These are phyloP conservation scores for Laothoe populi DNA, from an alignment of 2,888 invertebrate species.

Conservation along the genomic window DNA sequence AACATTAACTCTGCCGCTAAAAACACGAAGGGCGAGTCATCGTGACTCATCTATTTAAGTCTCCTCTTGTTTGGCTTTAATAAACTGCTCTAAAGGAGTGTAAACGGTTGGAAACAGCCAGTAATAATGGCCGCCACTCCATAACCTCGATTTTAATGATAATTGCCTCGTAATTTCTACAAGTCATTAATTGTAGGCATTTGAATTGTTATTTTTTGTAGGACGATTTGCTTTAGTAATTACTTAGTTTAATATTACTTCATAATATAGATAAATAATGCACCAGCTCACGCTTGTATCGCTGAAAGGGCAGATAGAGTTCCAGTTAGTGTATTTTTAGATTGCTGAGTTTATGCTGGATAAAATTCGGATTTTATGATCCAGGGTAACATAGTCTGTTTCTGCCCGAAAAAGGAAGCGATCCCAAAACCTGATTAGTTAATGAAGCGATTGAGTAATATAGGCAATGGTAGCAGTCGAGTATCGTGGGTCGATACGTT, in stretches of 20 bases:
- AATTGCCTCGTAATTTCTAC: constrained; percentile 15
- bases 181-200: constrained; percentile 14
- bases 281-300: no score
- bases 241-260: background rate
- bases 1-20: constrained; percentile 1
- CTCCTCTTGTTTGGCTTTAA: constrained; percentile 10
- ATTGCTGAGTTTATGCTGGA: background rate
- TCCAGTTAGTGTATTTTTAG: no score
- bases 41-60: background rate
- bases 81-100: constrained; percentile 17
- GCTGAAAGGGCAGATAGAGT: no score
- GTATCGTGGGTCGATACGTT: background rate
- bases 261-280: background rate
- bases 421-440: no score
- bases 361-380: no score
- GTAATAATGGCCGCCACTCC: background rate
- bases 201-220: background rate
- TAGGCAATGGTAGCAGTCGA: no score
- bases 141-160: constrained; percentile 18
- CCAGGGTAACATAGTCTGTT: no score
- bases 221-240: background rate
- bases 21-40: background rate
- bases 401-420: no score
- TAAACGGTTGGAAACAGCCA: constrained; percentile 7
- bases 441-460: no score